Evolutionary conservation across 2,888 invertebrate genomes (phyloP).

Genomic region (Tineola bisselliella): DNA sequence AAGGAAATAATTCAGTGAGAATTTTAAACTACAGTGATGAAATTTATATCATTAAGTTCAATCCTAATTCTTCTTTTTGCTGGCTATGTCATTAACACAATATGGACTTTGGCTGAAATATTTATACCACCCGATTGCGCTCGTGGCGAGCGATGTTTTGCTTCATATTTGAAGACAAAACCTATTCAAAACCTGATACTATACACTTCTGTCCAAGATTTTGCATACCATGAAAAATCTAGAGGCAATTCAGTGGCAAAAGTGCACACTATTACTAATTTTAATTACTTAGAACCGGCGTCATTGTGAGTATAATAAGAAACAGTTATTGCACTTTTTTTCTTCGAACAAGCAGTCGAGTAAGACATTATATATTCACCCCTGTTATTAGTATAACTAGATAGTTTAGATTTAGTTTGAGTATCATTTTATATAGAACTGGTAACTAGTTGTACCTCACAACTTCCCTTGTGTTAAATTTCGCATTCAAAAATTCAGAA

Average conservation of each 20-base stretch:
- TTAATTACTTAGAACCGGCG: constrained; percentile 70
- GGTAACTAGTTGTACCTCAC: background rate
- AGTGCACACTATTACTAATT: constrained; percentile 70
- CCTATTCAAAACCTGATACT: constrained; percentile 76
- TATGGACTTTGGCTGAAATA: constrained; percentile 78
- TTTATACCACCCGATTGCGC: constrained; percentile 77
- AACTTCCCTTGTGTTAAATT: too few relatives aligned
- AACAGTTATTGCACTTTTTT: background rate
- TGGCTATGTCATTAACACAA: constrained; percentile 76
- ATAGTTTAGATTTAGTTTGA: constrained; percentile 9
- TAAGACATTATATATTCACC: background rate
- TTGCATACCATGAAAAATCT: constrained; percentile 63
- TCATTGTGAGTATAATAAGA: constrained; percentile 38
- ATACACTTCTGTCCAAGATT: constrained; percentile 71
- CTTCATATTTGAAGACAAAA: constrained; percentile 73
- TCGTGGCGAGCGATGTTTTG: constrained; percentile 71
- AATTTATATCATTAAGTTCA: constrained; percentile 66
- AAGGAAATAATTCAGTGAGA: constrained; percentile 40
- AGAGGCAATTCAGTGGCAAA: constrained; percentile 51
- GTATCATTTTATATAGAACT: constrained; percentile 12
- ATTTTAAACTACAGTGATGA: background rate
- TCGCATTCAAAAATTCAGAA: too few relatives aligned
- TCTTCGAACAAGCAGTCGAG: background rate
- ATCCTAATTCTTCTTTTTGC: constrained; percentile 73
- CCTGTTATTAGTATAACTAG: background rate